Evolutionary conservation across 2,797 vertebrate species (phyloP), one percentile per base, ranked within the genome.

Genomic region (Pangasius mekongensis): DNA sequence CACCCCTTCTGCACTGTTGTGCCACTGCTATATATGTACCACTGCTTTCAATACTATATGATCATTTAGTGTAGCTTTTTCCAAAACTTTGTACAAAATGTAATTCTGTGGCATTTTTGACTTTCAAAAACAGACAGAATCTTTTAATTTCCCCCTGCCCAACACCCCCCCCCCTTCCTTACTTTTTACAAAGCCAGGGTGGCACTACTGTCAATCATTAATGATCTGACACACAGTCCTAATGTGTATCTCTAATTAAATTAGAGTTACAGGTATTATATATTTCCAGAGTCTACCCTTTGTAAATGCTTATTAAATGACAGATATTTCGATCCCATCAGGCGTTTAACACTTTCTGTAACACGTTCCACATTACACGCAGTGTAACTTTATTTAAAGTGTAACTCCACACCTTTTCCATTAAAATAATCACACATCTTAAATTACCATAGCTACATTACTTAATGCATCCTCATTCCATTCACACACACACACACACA

Each of bases 391-490:
- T 62, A 71, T 43, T 85, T 85, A 39, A 60, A 60, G 9, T 74
- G 14, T 49, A 76, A 49, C 56, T 30, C 36, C 56, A 66, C 49
- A 47, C 54, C 36, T 73, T 54, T 22, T 83, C 71, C 49, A 82
- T 89, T 89, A 77, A 66, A 64, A 78, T 47, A 47, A 69, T 86
- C 71, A 83, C 27, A 73, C 60, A 77, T 67, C 27, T 49, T 76
- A 86, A 86, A 89, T 89, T 83, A 85, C 78, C 58, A 86, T 77
- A 83, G 85, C 80, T 47, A 39, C 56, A 86, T 43, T 52, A 66
- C 24, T 73, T 85, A 85, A 71, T 30, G 18, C 30, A 62, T 84
- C 60, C 78, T 20, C 39, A 36, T 54, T 67, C 62, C 81, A 62
- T 30, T 14, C 33, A 43, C 49, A 74, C 83, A 43, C 52, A 73